Conservation (phyloP, 2,797 vertebrate genomes). For the Leontopithecus rosalia region DNA sequence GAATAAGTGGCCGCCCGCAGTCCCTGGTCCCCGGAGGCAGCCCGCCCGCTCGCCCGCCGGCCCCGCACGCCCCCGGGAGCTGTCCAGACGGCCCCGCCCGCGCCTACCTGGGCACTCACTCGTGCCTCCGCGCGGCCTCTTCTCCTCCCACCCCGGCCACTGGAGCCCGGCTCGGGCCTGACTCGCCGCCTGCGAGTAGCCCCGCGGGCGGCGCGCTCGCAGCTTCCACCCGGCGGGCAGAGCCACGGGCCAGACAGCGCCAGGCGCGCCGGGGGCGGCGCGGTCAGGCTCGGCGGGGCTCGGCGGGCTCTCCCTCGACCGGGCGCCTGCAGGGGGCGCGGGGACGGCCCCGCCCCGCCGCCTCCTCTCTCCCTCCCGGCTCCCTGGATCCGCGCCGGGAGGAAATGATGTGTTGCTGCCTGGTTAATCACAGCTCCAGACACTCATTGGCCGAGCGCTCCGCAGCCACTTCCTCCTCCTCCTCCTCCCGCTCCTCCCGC, state of each 20-base stretch:
- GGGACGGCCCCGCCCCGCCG: constrained; percentile 70
- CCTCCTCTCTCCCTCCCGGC: constrained; percentile 75
- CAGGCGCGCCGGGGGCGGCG: constrained; percentile 7
- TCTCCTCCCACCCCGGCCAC: constrained; percentile 58
- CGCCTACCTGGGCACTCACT: constrained; percentile 72
- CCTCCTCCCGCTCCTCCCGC: constrained; percentile 70
- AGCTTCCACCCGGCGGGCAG: not conserved
- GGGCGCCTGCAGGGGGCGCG: constrained; percentile 76
- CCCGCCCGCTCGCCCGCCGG: not conserved
- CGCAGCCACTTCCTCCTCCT: constrained; percentile 79
- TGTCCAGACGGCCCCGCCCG: constrained; percentile 72
- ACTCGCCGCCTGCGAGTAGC: constrained; percentile 3
- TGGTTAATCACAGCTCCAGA: constrained; percentile 85
- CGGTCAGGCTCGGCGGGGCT: constrained; percentile 51
- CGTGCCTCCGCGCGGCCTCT: constrained; percentile 60
- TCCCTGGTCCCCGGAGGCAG: not conserved
- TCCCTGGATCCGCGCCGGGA: constrained; percentile 84
- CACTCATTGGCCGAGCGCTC: constrained; percentile 82
- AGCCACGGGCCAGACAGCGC: not conserved
- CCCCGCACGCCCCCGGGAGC: constrained; percentile 60
- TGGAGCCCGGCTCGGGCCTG: constrained; percentile 28
- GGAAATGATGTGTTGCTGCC: constrained; percentile 86
- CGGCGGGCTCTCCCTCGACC: constrained; percentile 54
- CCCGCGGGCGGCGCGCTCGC: not conserved
- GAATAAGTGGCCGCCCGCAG: not conserved